A percentile compares a stretch with the other conserved stretches of the same genome.
Evolutionary conservation across 1,140 invertebrate species (phyloP).

Genomic region (Elymnias hypermnestra): DNA sequence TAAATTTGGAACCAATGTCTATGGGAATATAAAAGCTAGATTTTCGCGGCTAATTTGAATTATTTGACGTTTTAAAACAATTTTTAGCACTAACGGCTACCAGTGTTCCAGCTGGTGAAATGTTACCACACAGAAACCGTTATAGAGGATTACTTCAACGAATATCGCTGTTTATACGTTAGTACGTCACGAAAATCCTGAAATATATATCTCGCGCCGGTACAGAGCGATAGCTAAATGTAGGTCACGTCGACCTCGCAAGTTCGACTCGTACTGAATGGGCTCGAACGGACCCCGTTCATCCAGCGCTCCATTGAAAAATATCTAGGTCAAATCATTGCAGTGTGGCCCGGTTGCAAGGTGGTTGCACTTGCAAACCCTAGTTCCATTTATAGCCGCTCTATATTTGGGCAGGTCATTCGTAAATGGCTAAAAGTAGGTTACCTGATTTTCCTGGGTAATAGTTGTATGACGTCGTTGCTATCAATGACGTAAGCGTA

Average conservation of each 20-base stretch:
- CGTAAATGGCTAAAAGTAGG: conserved; percentile 60
- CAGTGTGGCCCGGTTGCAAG: conserved; percentile 62
- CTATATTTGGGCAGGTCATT: conserved; percentile 74
- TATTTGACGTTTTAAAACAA: conserved; percentile 19
- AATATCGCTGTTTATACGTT: background rate
- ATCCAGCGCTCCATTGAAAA: conserved; percentile 69
- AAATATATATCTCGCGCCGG: conserved; percentile 23
- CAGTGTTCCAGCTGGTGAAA: background rate
- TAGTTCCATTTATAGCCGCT: conserved; percentile 65
- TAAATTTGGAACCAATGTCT: conserved; percentile 30
- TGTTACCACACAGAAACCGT: background rate
- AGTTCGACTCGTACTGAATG: conserved; percentile 67
- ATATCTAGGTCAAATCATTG: conserved; percentile 74
- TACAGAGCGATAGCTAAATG: conserved; percentile 27
- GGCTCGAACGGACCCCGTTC: conserved; percentile 61
- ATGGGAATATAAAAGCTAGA: conserved; percentile 10
- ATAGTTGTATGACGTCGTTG: conserved; percentile 55
- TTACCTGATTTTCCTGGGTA: conserved; percentile 70
- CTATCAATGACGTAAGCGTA: conserved; percentile 49
- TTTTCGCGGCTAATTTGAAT: conserved; percentile 30
- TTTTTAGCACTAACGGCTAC: background rate
- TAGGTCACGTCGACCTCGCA: conserved; percentile 60
- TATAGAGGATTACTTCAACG: too few species aligned
- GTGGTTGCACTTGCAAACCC: conserved; percentile 46
- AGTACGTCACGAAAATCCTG: background rate